These are phyloP conservation scores for Halichoerus grypus DNA, from an alignment of 2,113 vertebrate species.

Conservation along the genomic window DNA sequence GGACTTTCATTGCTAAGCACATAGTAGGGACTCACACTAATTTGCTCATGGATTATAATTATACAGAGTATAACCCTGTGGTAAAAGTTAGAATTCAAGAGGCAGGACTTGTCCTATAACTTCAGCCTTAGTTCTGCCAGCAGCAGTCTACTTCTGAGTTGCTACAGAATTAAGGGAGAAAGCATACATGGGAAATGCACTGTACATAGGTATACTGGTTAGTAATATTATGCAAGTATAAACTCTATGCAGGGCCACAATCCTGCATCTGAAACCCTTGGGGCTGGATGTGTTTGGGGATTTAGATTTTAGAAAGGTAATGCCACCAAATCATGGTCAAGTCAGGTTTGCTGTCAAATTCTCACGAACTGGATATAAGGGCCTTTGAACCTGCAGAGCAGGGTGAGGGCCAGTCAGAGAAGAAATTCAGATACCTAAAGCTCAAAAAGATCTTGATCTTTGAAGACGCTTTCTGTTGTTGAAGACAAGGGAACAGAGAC, in stretches of 20 bases:
- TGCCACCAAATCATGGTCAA: not conserved
- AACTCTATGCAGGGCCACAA: not conserved
- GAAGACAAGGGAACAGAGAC: not conserved
- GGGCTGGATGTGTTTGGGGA: not conserved
- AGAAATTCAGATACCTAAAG: constrained; percentile 12
- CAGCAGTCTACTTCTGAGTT: constrained; percentile 34
- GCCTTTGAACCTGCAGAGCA: not conserved
- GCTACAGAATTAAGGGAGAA: not conserved
- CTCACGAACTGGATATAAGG: not conserved
- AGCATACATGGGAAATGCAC: not conserved
- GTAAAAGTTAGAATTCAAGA: constrained; percentile 2
- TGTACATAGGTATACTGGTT: not conserved
- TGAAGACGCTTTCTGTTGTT: not conserved
- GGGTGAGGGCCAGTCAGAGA: not conserved
- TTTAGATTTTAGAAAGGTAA: constrained; percentile 26
- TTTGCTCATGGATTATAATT: constrained; percentile 3
- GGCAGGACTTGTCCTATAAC: not conserved
- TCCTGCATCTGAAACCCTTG: not conserved
- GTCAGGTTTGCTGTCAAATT: not conserved
- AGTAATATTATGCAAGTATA: not conserved
- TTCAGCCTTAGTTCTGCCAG: not conserved
- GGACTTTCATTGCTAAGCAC: not conserved
- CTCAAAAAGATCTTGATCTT: not conserved
- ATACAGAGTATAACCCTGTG: not conserved
- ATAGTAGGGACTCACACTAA: not conserved